Evolutionary conservation across 2,888 invertebrate genomes (phyloP), one percentile per base, ranked within the genome.

Genomic region (Drosophila colorata): DNA sequence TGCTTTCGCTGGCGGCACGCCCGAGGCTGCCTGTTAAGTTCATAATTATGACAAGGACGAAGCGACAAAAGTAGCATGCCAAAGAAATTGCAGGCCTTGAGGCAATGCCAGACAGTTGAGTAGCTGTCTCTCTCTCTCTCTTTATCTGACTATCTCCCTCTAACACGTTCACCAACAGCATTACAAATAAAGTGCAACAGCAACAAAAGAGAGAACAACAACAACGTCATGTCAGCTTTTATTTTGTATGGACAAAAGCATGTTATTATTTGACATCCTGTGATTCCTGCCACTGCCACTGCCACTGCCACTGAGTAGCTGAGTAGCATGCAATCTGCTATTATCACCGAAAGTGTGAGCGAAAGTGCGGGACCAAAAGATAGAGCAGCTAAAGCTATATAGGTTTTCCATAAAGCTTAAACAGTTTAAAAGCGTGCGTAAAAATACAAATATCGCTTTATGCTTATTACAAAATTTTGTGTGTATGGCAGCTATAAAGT

Each of bases 131-230:
- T 14, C n/a, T 4, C 38, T 40, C 38, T 37, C n/a, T n/a, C n/a
- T n/a, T n/a, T n/a, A n/a, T n/a, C 14, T 49, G 6, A 14, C 43
- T 46, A 23, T 33, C 47, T 25, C 2, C 14, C n/a, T 25, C 18
- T 44, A n/a, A 16, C 18, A 38, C 20, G 18, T 16, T 44, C 23
- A 33, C 59, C 68, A 52, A 56, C 58, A 55, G 56, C 71, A 60
- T 77, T 81, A 57, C 84, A 73, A 74, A 70, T 76, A 64, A 72
- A 88, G 70, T 88, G 84, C 85, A 80, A 35, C 23, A 44, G 55
- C 37, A 67, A 37, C 58, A 60, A 43, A 18, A 55, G 51, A 33
- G 49, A 31, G 7, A 44, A 40, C 37, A 58, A 53, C 44, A 57
- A 76, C 38, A 64, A 43, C 56, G 47, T 43, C 58, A 75, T 61